Evolutionary conservation across 2,888 invertebrate genomes (phyloP), one percentile per base, ranked within the genome.

Genomic region (Orthonevra nobilis): DNA sequence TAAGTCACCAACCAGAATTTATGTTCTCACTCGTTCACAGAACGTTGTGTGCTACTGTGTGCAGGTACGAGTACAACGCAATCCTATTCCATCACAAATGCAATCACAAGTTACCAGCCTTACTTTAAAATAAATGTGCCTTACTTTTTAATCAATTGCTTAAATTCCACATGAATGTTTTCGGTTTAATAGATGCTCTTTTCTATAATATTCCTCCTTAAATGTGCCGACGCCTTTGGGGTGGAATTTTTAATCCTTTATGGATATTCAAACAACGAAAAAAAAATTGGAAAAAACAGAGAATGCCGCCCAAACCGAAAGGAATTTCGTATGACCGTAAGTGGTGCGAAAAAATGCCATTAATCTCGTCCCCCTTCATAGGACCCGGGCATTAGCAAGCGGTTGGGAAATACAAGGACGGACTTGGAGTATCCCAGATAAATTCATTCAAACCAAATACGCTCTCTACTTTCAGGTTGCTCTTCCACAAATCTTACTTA

Each of bases 401-500:
- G 15, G 6, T 42, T 10, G 23, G 23, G 34, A 48, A n/a, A n/a
- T n/a, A n/a, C n/a, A n/a, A n/a, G n/a, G n/a, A n/a, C n/a, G 46
- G 34, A 50, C 56, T 58, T 48, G 19, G 20, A 56, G 42, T 9
- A 30, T 12, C 17, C 34, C 12, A 56, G 30, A 70, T 64, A 70
- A 70, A 70, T 70, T 58, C 48, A 66, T 58, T 73, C 58, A 20
- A 66, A 30, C 50, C 58, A 42, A 66, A 58, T 58, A 19, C 32
- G 58, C 44, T 56, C 38, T 12, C 38, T 6, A 60, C 64, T 60
- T 34, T 60, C 32, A 72, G 56, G 70, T 70, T 63, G 7, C 36
- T 36, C 36, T 50, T 30, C 56, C 56, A 75, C 75, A 75, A 75
- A 75, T 75, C 75, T 63, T 77, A 36, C 70, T 77, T 77, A 72